Conservation (phyloP, 2,888 invertebrate genomes). For the Acronicta leporina region DNA sequence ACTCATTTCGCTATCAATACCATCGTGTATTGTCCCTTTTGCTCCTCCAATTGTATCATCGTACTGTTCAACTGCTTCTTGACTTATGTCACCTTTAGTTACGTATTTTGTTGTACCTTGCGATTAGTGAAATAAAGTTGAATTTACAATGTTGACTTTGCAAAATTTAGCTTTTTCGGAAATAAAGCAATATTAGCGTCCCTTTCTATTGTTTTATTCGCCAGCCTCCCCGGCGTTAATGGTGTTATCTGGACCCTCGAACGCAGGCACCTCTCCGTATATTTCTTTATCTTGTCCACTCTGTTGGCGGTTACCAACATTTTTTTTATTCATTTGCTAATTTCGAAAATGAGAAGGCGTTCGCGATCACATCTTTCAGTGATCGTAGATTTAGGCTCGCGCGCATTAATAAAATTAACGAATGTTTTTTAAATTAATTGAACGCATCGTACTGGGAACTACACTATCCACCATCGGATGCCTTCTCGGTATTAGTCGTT, state of each 20-base stretch:
- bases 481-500: constrained; percentile 69
- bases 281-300: constrained; percentile 88
- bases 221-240: constrained; percentile 86
- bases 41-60: constrained; percentile 63
- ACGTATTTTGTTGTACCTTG: constrained; percentile 37
- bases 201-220: constrained; percentile 81
- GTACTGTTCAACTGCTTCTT: constrained; percentile 35
- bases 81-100: constrained; percentile 32
- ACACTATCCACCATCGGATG: constrained; percentile 77
- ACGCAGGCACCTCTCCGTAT: constrained; percentile 88
- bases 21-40: constrained; percentile 81
- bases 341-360: constrained; percentile 88
- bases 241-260: constrained; percentile 87
- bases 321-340: constrained; percentile 88
- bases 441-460: constrained; percentile 79
- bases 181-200: constrained; percentile 65
- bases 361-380: constrained; percentile 80
- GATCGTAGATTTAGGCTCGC: constrained; percentile 85
- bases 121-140: constrained; percentile 24
- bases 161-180: constrained; percentile 50
- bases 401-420: constrained; percentile 88
- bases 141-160: constrained; percentile 30
- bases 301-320: constrained; percentile 81
- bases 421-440: constrained; percentile 88
- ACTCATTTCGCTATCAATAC: constrained; percentile 87